These are phyloP conservation scores for Drosophila mercatorum DNA, from an alignment of 2,888 invertebrate genomes.

Conservation along the genomic window DNA sequence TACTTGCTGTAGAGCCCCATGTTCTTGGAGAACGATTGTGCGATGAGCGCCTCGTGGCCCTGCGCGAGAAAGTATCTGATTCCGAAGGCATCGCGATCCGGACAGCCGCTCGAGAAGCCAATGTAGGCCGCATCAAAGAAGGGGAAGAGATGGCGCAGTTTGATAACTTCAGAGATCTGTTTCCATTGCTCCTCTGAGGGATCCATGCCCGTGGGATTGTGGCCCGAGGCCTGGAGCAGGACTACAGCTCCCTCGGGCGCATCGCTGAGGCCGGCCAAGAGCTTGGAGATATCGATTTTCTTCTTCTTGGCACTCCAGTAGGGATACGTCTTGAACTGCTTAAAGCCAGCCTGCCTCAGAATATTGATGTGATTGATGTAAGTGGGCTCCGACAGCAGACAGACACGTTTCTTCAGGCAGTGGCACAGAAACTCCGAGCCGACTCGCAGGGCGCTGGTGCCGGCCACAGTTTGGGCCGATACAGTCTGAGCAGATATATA, in stretches of 20 bases:
- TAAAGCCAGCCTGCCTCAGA: constrained; percentile 92
- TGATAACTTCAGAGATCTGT: constrained; percentile 92
- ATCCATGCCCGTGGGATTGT: constrained; percentile 48
- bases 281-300: constrained; percentile 64
- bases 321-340: constrained; percentile 90
- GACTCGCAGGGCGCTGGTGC: constrained; percentile 94
- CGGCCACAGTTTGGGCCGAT: constrained; percentile 95
- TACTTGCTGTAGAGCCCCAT: constrained; percentile 98
- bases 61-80: constrained; percentile 92
- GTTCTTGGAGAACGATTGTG: constrained; percentile 98
- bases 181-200: constrained; percentile 90
- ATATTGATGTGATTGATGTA: constrained; percentile 97
- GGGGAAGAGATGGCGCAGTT: constrained; percentile 92
- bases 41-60: constrained; percentile 94
- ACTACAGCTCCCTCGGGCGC: constrained; percentile 93
- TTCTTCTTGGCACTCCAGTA: constrained; percentile 90
- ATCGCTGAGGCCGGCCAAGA: constrained; percentile 89
- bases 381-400: constrained; percentile 94
- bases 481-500: constrained; percentile 86
- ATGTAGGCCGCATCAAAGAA: constrained; percentile 96
- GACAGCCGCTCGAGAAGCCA: constrained; percentile 97
- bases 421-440: constrained; percentile 93
- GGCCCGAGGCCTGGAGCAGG: constrained; percentile 83
- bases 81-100: constrained; percentile 94
- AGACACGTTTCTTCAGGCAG: constrained; percentile 87